Base-by-base conservation (phyloP, 2,113 vertebrate genomes). In the Gavia stellata region DNA sequence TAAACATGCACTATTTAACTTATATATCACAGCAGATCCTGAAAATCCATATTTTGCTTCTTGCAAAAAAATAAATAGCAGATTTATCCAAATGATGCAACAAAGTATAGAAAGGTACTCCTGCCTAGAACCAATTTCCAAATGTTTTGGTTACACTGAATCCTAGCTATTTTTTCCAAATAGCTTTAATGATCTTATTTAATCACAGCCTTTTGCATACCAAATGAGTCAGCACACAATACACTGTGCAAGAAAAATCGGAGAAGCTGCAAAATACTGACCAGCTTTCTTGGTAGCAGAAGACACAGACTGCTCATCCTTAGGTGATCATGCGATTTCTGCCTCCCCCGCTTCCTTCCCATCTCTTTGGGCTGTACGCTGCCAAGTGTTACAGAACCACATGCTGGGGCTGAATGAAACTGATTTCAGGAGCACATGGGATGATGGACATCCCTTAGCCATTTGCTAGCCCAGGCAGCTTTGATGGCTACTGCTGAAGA, bases 171-270 rank as follows among this genome's bases (percentile, higher is more conserved):
- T 90, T 95, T 68, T 59, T 92, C 70, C 79, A 73, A 96, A 86
- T 23, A 78, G 38, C 18, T 94, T 83, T 84, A 91, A 85, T 87
- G 31, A 47, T 68, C 56, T 78, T 74, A 78, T 45, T 90, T 79
- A 78, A 91, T 75, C 61, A 40, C 3, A 56, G 25, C 5, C 47
- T 67, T 92, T 72, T 3, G 2, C 68, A 55, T 65, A 81, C 34
- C 24, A 63, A 89, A 81, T 29, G 31, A 84, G 6, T 63, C 23
- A 61, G 50, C 12, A 53, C 34, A 59, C 1, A 25, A 59, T 40
- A 55, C 4, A 45, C 23, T 34, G 12, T 8, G 6, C 66, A 77
- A 73, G 66, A 82, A 75, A 56, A 91, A 25, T 0, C 31, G 38
- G 31, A 65, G 90, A 77, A 75, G 26, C 45, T 95, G 58, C 25